phyloP scores from a whole-genome alignment of 2,888 invertebrate species.

The Drosophila rubida region DNA sequence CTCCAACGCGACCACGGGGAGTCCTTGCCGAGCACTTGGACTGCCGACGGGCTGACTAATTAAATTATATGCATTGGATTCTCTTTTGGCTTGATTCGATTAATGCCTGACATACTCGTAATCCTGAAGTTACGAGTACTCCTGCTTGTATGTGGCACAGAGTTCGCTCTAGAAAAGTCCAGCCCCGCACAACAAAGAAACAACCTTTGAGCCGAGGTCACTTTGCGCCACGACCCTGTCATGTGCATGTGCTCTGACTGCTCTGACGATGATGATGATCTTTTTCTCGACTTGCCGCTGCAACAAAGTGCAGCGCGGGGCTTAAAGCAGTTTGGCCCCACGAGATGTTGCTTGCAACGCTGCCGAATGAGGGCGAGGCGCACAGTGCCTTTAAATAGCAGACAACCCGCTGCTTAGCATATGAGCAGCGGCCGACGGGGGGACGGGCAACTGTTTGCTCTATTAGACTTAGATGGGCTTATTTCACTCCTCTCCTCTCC shows the following conservation, averaged over 20 bases:
- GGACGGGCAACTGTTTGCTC: slow-evolving; percentile 44
- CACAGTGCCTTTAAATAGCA: slow-evolving; percentile 65
- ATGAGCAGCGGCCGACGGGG: slow-evolving; percentile 12
- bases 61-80: slow-evolving; percentile 56
- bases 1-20: slow-evolving; percentile 5
- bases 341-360: neutral
- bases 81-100: slow-evolving; percentile 51
- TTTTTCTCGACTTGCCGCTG: slow-evolving; percentile 1
- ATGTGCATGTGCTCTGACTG: slow-evolving; percentile 35
- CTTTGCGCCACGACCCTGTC: slow-evolving; percentile 23
- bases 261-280: neutral
- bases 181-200: slow-evolving; percentile 16
- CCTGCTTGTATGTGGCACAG: neutral
- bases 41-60: slow-evolving; percentile 50
- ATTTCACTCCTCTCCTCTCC: slow-evolving; percentile 4
- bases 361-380: slow-evolving; percentile 53
- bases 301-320: slow-evolving; percentile 17
- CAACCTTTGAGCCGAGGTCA: slow-evolving; percentile 37
- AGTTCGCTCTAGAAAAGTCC: slow-evolving; percentile 8
- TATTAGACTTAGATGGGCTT: slow-evolving; percentile 52
- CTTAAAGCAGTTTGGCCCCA: slow-evolving; percentile 33
- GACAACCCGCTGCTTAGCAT: slow-evolving; percentile 63
- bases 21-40: slow-evolving; percentile 12
- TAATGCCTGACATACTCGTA: slow-evolving; percentile 40
- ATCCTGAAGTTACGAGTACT: slow-evolving; percentile 43